Base-by-base conservation (phyloP, 2,888 invertebrate genomes). In the Epirrita christyi region DNA sequence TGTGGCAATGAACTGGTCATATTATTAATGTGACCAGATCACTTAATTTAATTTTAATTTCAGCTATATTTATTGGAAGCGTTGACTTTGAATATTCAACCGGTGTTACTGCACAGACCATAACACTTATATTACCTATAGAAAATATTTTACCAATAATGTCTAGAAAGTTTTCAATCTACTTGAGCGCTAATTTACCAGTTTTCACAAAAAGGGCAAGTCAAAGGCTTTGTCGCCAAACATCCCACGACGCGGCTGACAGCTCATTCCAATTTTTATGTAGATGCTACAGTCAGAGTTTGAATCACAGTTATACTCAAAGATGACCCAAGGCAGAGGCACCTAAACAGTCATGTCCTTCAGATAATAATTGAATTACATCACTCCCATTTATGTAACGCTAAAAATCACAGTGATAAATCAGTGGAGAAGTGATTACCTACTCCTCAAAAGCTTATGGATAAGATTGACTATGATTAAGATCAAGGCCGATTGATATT, bases 261-360 rank as follows among this genome's bases (percentile, higher is more conserved):
- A 76, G 72, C 61, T 68, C 61, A 65, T 74, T 75, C 68, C 68
- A 76, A 83, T 82, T 80, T 81, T 75, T 78, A 78, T 79, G 80
- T 75, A 79, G 80, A 83, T 81, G 70, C 13, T 32, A 14, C 14
- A 44, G 14, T 13, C 13, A 70, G 74, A 73, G 70, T 44, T 44
- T 32, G 32, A 32, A 10, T 14, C 14, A 32, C 8, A 6, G 11
- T 0, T 10, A 15, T 2, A 21, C 21, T n/a, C 21, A 21, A 21
- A 21, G 21, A 21, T 21, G 21, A 21, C 21, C 21, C 2, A 21
- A 4, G 21, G 4, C 21, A 3, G 21, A 21, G 21, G 21, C n/a
- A 21, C 2, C 21, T 21, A 21, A 21, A 21, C 2, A 21, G 4
- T 3, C 21, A 21, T 21, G 2, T 21, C 21, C 21, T 21, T 21